These are phyloP conservation scores for Drosophila meridiana DNA, from an alignment of 2,888 invertebrate species.

Conservation along the genomic window DNA sequence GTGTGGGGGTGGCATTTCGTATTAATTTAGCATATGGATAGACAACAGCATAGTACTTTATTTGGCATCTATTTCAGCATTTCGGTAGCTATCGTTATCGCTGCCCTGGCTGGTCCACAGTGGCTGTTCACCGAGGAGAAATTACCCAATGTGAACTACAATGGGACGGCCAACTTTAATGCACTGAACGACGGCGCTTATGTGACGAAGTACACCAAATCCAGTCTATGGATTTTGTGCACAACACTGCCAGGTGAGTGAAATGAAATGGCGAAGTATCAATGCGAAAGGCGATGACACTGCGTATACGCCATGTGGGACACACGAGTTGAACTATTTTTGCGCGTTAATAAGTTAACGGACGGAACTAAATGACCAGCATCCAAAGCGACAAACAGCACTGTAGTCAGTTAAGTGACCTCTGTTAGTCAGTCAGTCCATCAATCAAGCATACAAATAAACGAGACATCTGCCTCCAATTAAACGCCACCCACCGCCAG, in stretches of 20 bases:
- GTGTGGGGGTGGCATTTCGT: not conserved
- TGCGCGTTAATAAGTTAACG: slow-evolving; percentile 1
- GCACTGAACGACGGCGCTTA: slow-evolving; percentile 84
- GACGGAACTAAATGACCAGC: slow-evolving; percentile 3
- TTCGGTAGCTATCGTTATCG: slow-evolving; percentile 85
- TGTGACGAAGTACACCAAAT: slow-evolving; percentile 84
- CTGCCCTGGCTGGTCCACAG: slow-evolving; percentile 86
- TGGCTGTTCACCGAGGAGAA: slow-evolving; percentile 96
- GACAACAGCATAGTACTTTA: slow-evolving; percentile 22
- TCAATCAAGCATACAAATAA: slow-evolving; percentile 40
- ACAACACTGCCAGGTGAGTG: slow-evolving; percentile 83
- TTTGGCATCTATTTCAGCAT: slow-evolving; percentile 72
- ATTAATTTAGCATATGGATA: slow-evolving; percentile 14
- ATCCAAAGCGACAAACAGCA: not conserved
- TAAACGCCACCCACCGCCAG: not conserved
- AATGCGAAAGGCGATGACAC: slow-evolving; percentile 26
- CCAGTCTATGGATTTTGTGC: slow-evolving; percentile 85
- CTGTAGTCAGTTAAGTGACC: slow-evolving; percentile 20
- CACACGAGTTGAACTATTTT: not conserved
- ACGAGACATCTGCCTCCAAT: not conserved
- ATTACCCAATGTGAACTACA: slow-evolving; percentile 91
- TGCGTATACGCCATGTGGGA: slow-evolving; percentile 35
- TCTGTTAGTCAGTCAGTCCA: slow-evolving; percentile 17
- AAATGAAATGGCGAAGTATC: not conserved
- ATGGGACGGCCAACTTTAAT: slow-evolving; percentile 88